A percentile compares a stretch with the other conserved stretches of the same genome.
Evolutionary conservation across 2,888 invertebrate species (phyloP).

Genomic region (Ernsta delagoae): DNA sequence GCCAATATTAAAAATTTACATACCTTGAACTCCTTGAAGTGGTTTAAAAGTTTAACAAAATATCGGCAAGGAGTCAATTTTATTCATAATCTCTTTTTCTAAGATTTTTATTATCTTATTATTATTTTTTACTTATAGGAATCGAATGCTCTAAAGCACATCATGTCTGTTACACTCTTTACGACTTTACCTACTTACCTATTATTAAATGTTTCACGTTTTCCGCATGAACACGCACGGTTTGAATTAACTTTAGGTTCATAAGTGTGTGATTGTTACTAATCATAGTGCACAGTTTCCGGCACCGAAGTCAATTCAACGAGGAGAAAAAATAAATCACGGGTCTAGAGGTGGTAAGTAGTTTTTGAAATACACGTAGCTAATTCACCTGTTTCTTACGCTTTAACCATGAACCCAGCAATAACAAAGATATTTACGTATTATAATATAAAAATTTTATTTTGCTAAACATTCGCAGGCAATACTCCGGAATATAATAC

Average conservation of each 20-base stretch:
- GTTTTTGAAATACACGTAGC: conserved; percentile 1
- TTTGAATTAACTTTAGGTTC: background rate
- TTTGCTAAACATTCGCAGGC: conserved; percentile 39
- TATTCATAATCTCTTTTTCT: too few relatives aligned
- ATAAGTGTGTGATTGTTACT: background rate
- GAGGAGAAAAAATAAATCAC: background rate
- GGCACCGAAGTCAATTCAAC: background rate
- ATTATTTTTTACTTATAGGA: too few relatives aligned
- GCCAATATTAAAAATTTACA: too few relatives aligned
- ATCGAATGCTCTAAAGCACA: too few relatives aligned
- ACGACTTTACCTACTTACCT: too few relatives aligned
- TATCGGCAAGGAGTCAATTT: too few relatives aligned
- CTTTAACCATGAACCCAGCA: background rate
- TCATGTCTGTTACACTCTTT: too few relatives aligned
- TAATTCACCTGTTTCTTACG: background rate
- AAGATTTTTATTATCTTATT: too few relatives aligned
- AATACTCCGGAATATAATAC: conserved; percentile 41
- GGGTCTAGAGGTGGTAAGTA: background rate
- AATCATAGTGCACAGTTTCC: conserved; percentile 2
- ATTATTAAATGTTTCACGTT: background rate
- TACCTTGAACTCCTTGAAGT: too few relatives aligned
- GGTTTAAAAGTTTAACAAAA: too few relatives aligned
- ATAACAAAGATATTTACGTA: background rate
- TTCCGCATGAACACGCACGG: background rate
- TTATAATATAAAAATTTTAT: too few relatives aligned